Base-by-base conservation (phyloP, 2,888 invertebrate genomes). In the Leptothorax acervorum region DNA sequence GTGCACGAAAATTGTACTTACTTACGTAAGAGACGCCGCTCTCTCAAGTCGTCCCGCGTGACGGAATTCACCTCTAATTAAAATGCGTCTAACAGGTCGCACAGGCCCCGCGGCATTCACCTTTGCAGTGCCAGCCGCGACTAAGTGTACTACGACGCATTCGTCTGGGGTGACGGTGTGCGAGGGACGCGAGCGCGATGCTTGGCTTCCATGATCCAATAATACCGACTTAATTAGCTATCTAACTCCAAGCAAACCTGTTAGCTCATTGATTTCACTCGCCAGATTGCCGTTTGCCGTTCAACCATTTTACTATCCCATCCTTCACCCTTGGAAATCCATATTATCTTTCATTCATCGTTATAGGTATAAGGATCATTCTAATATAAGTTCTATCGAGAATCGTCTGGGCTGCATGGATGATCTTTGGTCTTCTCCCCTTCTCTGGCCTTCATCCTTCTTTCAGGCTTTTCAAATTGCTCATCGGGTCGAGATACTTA, bases 161-260 rank as follows among this genome's bases (percentile, higher is more conserved):
- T 83, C 85, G 85, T 85, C 84, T 83, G 82, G 86, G 83, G 84
- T 81, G 90, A 71, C 55, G 79, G 89, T 86, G 88, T 89, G 89
- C 88, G 88, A 90, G 90, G 86, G 86, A 84, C 86, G 90, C 90
- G 82, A 88, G 83, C 70, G 90, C 91, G 88, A 91, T 90, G 87
- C 92, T 92, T 92, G 93, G 94, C 94, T 94, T 94, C 94, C 92
- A 92, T 94, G 91, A 95, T 94, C 94, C 94, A 95, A 94, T 95
- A 94, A 94, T 90, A 92, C 92, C 94, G 94, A 94, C 94, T 94
- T 95, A 94, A 95, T 95, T 94, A 95, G 93, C 94, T 94, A 93
- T 71, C 93, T 93, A 93, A 93, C 93, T 94, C 93, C 28, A 12
- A 55, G 86, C 92, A 94, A 94, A 94, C 94, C 94, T 94, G 93